Evolutionary conservation across 2,797 vertebrate genomes (phyloP).

Genomic region (Chelidonichthys spinosus): DNA sequence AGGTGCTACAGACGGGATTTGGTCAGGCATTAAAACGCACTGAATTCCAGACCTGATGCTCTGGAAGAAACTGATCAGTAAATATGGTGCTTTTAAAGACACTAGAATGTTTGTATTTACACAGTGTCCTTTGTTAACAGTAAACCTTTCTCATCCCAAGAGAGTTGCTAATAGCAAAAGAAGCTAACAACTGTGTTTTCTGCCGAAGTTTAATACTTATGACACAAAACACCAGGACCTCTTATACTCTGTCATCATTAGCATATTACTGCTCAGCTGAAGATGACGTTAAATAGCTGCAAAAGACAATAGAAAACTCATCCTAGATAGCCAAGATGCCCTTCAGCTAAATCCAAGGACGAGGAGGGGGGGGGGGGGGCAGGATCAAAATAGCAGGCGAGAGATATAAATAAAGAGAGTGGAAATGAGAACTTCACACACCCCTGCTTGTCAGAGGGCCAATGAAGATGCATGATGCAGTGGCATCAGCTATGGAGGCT

Average conservation of each 20-base stretch:
- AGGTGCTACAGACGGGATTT: background rate
- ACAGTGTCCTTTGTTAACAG: conserved; percentile 4
- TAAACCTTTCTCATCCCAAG: conserved; percentile 9
- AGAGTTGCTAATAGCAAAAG: conserved; percentile 10
- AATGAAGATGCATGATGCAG: conserved; percentile 89
- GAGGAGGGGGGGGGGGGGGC: conserved; percentile 57
- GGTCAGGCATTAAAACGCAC: accelerated
- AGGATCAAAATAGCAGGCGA: conserved; percentile 91
- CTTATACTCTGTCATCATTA: conserved; percentile 55
- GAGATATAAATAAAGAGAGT: conserved; percentile 91
- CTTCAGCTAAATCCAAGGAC: conserved; percentile 90
- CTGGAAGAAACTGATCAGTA: background rate
- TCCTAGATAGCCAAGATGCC: conserved; percentile 85
- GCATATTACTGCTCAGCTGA: conserved; percentile 41
- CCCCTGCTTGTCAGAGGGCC: conserved; percentile 88
- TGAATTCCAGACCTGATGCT: background rate
- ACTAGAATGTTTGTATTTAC: background rate
- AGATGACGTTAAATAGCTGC: conserved; percentile 57
- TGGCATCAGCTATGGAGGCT: conserved; percentile 76
- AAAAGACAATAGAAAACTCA: conserved; percentile 74
- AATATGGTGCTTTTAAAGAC: background rate
- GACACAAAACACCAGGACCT: conserved; percentile 41
- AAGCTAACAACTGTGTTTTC: conserved; percentile 22
- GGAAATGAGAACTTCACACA: conserved; percentile 91
- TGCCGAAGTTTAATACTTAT: conserved; percentile 31